Evolutionary conservation across 2,113 vertebrate species (phyloP), one percentile per base, ranked within the genome.

Genomic region (Takifugu flavidus): DNA sequence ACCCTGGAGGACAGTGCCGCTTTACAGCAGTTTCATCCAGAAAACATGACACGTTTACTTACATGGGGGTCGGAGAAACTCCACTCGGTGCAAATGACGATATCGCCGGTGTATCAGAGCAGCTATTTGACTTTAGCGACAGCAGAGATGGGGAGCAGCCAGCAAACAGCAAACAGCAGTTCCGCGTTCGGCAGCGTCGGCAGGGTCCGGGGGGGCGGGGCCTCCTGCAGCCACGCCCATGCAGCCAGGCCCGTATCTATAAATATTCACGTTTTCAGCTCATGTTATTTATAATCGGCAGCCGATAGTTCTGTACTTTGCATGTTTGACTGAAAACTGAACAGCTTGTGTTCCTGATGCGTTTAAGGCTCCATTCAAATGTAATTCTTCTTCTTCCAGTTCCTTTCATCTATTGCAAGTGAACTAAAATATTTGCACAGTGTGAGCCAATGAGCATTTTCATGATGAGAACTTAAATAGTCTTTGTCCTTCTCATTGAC

Each of bases 111-210:
- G 55, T 44, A 47, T 60, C 25, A 27, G 56, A 25, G 53, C 3
- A 13, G 44, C 75, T 58, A 44, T 62, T 20, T 7, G 2, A 44
- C 62, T 25, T 39, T 28, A 28, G 4, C 12, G 20, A 34, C 25
- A 58, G 56, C 66, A 68, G 69, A 56, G 73, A 77, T 57, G 75
- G 52, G 71, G 61, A 15, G 46, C 55, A 50, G 68, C 25, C 20
- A 20, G 45, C 14, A 15, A 13, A 13, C 7, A 10, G 49, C 31
- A 49, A 42, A 29, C 62, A 56, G 67, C 67, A 82, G 77, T 87
- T 87, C 88, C 86, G 83, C 28, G 67, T 85, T 79, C 45, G 28
- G 13, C 43, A 28, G 6, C 14, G 2, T 4, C 29, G 3, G 47
- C 13, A 46, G 50, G 12, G 34, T 13, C 13, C 14, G 52, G 0